Conservation (phyloP, 2,113 vertebrate species). For the Channa argus region DNA sequence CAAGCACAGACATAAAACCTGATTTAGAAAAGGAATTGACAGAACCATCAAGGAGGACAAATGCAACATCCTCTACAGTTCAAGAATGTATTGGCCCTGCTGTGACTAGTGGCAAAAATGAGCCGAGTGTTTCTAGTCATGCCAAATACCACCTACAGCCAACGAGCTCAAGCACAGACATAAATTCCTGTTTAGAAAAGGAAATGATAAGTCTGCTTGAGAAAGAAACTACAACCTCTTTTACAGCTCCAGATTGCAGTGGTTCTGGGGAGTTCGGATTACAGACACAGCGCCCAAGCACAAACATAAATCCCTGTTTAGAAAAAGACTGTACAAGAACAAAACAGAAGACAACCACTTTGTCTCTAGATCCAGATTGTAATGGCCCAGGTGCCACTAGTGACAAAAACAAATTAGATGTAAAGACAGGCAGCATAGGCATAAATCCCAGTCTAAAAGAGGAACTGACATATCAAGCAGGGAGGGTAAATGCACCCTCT, state of each 20-base stretch:
- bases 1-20: neutral
- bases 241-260: slow-evolving; percentile 3
- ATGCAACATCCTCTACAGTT: neutral
- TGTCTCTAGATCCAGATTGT: no score
- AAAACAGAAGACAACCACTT: no score
- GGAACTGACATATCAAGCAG: neutral
- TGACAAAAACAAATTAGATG: no score
- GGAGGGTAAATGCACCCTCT: neutral
- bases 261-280: slow-evolving; percentile 36
- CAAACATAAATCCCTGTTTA: neutral
- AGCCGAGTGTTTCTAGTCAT: slow-evolving; percentile 44
- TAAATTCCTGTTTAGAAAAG: slow-evolving; percentile 6
- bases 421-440: neutral
- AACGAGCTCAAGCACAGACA: neutral
- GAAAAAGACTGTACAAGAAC: neutral
- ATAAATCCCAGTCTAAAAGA: neutral
- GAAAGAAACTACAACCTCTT: neutral
- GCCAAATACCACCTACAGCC: slow-evolving; percentile 34
- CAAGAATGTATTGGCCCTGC: neutral
- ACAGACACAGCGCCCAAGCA: slow-evolving; percentile 25
- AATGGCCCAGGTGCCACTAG: no score
- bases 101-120: slow-evolving; percentile 3
- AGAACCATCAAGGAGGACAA: neutral
- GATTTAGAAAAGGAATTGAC: slow-evolving; percentile 1
- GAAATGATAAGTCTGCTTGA: slow-evolving; percentile 7